Evolutionary conservation across 2,113 vertebrate genomes (phyloP), one percentile per base, ranked within the genome.

Genomic region (Promerops cafer): DNA sequence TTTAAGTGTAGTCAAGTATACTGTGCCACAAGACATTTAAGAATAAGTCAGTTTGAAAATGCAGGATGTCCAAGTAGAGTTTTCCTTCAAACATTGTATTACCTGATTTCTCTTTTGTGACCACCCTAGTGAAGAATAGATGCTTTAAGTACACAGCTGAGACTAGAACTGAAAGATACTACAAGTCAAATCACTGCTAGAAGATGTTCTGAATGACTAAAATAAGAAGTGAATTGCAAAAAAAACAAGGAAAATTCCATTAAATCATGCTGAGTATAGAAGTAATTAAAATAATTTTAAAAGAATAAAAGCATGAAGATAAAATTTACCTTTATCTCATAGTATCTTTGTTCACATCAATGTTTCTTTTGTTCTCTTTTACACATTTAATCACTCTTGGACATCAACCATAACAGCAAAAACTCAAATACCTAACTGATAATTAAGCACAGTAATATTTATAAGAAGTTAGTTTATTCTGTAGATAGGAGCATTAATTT

Each of bases 351-450:
- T 96, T 97, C 91, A 90, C 35, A 95, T 97, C 89, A 91, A 22
- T 96, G 87, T 98, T 97, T 83, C 88, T 95, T 98, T 97, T 97
- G 93, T 97, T 93, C 75, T 87, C 30, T 86, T 60, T 91, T 96
- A 94, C 87, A 95, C 35, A 90, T 91, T 97, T 97, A 98, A 96
- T 97, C 95, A 95, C 83, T 94, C 76, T 87, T 91, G 90, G 91
- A 89, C 66, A 96, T 97, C 90, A 96, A 97, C 71, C 76, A 54
- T 82, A 96, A 97, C 76, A 95, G 52, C 39, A 94, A 90, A 92
- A 96, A 44, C 42, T 88, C 69, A 94, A 92, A 91, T 87, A 95
- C 56, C 76, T 83, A 96, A 93, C 92, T 94, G 91, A 79, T 97
- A 92, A 96, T 95, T 97, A 97, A 97, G 83, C 47, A 82, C 35